A percentile compares a stretch with the other conserved stretches of the same genome.
Conservation (phyloP, 2,888 invertebrate species). For the Drosophila ustulata region DNA sequence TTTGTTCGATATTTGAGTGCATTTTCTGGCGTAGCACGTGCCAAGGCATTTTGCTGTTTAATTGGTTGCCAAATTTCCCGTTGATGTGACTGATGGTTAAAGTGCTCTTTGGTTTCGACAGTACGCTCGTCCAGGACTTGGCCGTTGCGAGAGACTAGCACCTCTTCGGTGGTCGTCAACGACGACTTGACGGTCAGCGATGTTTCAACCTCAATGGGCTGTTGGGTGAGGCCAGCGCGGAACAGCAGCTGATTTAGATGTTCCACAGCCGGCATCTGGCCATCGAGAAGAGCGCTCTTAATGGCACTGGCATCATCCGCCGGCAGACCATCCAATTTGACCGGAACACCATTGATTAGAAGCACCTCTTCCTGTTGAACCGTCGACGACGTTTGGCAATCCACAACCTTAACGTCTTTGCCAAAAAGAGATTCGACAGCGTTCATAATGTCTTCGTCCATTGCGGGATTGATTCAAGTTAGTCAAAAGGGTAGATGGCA, state of each 20-base stretch:
- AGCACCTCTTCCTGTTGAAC: conserved; percentile 90
- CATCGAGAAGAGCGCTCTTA: conserved; percentile 88
- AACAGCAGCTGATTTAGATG: conserved; percentile 89
- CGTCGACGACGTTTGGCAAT: conserved; percentile 90
- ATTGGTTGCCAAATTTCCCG: conserved; percentile 89
- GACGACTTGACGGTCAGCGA: conserved; percentile 90
- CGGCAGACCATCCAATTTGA: conserved; percentile 88
- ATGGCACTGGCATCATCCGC: conserved; percentile 89
- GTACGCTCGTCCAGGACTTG: conserved; percentile 89
- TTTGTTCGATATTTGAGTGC: conserved; percentile 63
- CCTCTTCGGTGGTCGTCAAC: conserved; percentile 89
- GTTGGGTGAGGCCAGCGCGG: conserved; percentile 88
- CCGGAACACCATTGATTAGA: conserved; percentile 89
- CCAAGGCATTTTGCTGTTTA: conserved; percentile 41
- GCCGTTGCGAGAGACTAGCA: conserved; percentile 89
- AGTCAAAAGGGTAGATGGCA: conserved; percentile 49
- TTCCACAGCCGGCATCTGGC: conserved; percentile 90
- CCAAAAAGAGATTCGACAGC: conserved; percentile 91
- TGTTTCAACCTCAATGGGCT: conserved; percentile 90
- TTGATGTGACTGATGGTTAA: conserved; percentile 89
- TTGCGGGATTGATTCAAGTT: conserved; percentile 51
- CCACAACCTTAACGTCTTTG: conserved; percentile 89
- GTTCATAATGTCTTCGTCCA: conserved; percentile 91
- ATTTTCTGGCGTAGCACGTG: conserved; percentile 64
- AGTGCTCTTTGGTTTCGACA: conserved; percentile 90